A percentile compares a stretch with the other conserved stretches of the same genome.
phyloP scores from a whole-genome alignment of 2,888 invertebrate species.

The Malthinus seriepunctatus region DNA sequence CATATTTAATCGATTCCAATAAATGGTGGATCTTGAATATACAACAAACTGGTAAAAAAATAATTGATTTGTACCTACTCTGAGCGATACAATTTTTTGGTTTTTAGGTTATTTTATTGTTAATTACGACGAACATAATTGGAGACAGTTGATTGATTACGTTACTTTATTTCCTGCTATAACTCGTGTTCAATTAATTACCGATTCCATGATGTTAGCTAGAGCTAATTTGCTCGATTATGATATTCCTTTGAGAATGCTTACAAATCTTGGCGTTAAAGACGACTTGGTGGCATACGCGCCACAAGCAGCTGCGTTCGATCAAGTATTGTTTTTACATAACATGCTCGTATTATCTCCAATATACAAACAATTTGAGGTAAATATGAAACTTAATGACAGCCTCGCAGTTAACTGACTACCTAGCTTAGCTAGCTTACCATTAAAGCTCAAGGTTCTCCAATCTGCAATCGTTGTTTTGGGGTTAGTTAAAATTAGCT shows the following conservation, averaged over 20 bases:
- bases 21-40: slow-evolving; percentile 69
- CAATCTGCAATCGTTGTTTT: too few relatives aligned
- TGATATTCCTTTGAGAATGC: slow-evolving; percentile 59
- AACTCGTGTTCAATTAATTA: slow-evolving; percentile 70
- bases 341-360: slow-evolving; percentile 63
- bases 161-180: slow-evolving; percentile 61
- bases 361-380: slow-evolving; percentile 64
- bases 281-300: slow-evolving; percentile 55
- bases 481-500: too few relatives aligned
- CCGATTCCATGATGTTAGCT: slow-evolving; percentile 67
- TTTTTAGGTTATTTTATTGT: slow-evolving; percentile 64
- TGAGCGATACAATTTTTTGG: background rate
- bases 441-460: too few relatives aligned
- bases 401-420: too few relatives aligned
- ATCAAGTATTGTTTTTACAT: slow-evolving; percentile 62
- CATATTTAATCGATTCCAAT: slow-evolving; percentile 40
- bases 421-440: too few relatives aligned
- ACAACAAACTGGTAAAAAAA: slow-evolving; percentile 62
- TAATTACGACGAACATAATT: slow-evolving; percentile 66
- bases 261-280: slow-evolving; percentile 58
- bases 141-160: slow-evolving; percentile 57
- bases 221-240: slow-evolving; percentile 62
- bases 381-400: too few relatives aligned
- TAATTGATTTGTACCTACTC: slow-evolving; percentile 48
- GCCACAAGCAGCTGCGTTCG: slow-evolving; percentile 63